Evolutionary conservation across 2,113 vertebrate genomes (phyloP).

Genomic region (Phasianus colchicus): DNA sequence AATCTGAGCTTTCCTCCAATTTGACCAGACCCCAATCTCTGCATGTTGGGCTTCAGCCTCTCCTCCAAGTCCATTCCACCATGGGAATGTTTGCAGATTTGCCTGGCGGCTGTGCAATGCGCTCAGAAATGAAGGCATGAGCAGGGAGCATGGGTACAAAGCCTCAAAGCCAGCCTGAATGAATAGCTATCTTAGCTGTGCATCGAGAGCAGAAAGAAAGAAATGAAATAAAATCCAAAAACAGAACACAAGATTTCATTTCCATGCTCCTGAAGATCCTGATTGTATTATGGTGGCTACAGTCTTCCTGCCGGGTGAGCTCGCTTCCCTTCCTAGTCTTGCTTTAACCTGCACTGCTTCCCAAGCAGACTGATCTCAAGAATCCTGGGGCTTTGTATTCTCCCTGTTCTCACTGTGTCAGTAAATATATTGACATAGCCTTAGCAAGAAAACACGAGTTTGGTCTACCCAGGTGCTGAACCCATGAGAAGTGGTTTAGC

Average conservation of each 20-base stretch:
- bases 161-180: not conserved
- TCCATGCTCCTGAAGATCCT: not conserved
- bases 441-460: not conserved
- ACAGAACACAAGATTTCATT: not conserved
- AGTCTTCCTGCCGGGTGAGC: not conserved
- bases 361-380: not conserved
- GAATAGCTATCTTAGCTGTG: not conserved
- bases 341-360: not conserved
- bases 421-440: not conserved
- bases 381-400: not conserved
- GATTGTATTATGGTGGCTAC: not conserved
- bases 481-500: not conserved
- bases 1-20: slow-evolving; percentile 2
- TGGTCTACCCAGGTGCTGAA: not conserved
- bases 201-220: not conserved
- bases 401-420: not conserved
- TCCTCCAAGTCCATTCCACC: slow-evolving; percentile 22
- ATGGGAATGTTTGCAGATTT: slow-evolving; percentile 1
- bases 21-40: not conserved
- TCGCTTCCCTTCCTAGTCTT: not conserved
- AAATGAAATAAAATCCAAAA: not conserved
- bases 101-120: not conserved
- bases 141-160: not conserved
- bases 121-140: not conserved
- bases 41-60: not conserved